Evolutionary conservation across 2,113 vertebrate genomes (phyloP), one percentile per base, ranked within the genome.

Genomic region (Rhabdornis inornatus): DNA sequence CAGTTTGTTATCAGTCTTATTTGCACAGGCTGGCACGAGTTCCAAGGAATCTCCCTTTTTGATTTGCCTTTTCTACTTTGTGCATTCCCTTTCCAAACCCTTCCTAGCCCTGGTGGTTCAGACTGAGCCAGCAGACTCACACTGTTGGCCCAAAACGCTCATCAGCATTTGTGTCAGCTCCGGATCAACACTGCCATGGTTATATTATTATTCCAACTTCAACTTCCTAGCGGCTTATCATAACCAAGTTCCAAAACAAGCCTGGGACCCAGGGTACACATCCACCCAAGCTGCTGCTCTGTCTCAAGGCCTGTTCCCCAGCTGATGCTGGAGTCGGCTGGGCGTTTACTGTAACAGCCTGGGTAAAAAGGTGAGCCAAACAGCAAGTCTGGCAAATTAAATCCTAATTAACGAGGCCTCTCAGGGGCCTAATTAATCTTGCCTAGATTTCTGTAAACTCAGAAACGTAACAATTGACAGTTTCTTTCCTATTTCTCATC

Each of bases 341-440:
- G 25, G 15, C 7, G 15, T 81, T 61, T 21, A 74, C 49, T 72
- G 3, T 3, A 60, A 80, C 55, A 65, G 37, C 5, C 45, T 33
- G 63, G 35, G 30, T 61, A 47, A 81, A 86, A 86, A 86, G 90
- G 60, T 35, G 42, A 85, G 83, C 68, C 68, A 80, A 83, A 50
- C 0, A 77, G 33, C 59, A 69, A 74, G 76, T 56, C 3, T 56
- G 35, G 56, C 63, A 69, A 83, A 69, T 90, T 70, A 77, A 18
- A 71, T 63, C 27, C 64, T 82, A 49, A 87, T 87, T 87, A 85
- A 44, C 15, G 45, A 14, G 7, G 61, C 28, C 31, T 91, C 90
- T 78, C 83, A 69, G 45, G 35, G 60, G 42, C 33, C 42, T 63
- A 65, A 50, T 94, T 80, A 61, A 93, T 66, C 50, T 30, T 69